Evolutionary conservation across 2,113 vertebrate species (phyloP).

Genomic region (Bufo gargarizans): DNA sequence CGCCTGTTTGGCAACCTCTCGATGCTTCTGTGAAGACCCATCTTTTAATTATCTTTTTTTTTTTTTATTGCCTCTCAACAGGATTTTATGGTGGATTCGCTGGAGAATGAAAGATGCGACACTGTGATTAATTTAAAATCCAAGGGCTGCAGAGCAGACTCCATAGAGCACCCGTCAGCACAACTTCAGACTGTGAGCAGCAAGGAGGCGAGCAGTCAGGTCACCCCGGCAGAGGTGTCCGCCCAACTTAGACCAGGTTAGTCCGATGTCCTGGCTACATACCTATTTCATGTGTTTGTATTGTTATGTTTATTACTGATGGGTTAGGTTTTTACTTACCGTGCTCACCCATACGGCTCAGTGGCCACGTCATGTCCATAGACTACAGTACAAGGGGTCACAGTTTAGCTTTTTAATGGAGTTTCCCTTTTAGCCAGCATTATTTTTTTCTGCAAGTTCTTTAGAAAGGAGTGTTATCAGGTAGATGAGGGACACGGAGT

Average conservation of each 20-base stretch:
- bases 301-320: too few species aligned
- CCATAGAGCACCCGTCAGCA: conserved; percentile 80
- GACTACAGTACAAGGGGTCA: too few species aligned
- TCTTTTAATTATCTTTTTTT: not conserved
- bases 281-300: too few species aligned
- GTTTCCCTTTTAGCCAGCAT: too few species aligned
- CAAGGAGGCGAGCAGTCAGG: conserved; percentile 81
- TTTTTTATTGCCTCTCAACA: conserved; percentile 67
- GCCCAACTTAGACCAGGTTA: conserved; percentile 87
- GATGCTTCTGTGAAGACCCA: not conserved
- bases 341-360: too few species aligned
- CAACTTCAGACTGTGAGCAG: conserved; percentile 75
- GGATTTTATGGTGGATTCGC: conserved; percentile 84
- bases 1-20: not conserved
- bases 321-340: too few species aligned
- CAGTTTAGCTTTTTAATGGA: too few species aligned
- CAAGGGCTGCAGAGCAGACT: conserved; percentile 83
- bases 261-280: conserved; percentile 1
- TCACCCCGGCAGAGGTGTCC: conserved; percentile 84
- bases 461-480: too few species aligned
- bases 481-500: too few species aligned
- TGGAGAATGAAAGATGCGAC: conserved; percentile 84
- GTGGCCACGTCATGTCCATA: too few species aligned
- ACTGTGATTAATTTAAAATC: conserved; percentile 78
- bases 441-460: too few species aligned